phyloP scores from a whole-genome alignment of 1,140 invertebrate genomes.

The Bombus waltoni region DNA sequence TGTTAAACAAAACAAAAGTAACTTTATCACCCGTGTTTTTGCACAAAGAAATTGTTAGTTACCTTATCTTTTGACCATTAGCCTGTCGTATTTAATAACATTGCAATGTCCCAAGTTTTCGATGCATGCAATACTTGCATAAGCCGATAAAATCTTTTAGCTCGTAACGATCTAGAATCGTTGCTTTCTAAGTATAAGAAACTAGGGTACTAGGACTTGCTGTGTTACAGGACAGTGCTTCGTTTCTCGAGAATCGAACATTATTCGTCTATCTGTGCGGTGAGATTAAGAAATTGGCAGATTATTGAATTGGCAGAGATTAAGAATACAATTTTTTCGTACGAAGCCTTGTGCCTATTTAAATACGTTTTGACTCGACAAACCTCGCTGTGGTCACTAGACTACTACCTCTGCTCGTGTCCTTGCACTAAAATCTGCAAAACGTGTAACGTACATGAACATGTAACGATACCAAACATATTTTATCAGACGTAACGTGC shows the following conservation, averaged over 20 bases:
- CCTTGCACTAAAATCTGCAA: no score
- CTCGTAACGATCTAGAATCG: neutral
- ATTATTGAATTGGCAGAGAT: no score
- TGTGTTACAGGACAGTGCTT: no score
- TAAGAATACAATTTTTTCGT: neutral
- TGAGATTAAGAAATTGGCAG: no score
- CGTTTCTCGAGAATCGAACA: no score
- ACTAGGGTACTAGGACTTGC: neutral
- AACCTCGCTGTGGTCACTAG: no score
- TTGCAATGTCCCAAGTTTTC: no score
- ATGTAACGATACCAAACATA: neutral
- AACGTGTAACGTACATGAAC: neutral
- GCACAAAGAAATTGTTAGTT: neutral
- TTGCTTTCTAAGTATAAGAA: neutral
- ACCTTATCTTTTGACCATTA: neutral
- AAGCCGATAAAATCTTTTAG: neutral
- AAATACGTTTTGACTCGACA: no score
- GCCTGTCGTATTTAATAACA: neutral
- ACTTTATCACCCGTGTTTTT: neutral
- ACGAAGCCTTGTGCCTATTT: neutral
- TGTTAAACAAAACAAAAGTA: neutral
- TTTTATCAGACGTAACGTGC: neutral
- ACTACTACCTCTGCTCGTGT: no score
- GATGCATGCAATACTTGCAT: conserved; percentile 5
- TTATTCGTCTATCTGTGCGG: no score